Conservation (phyloP, 2,113 vertebrate genomes). For the Orthochromis malagaraziensis region DNA sequence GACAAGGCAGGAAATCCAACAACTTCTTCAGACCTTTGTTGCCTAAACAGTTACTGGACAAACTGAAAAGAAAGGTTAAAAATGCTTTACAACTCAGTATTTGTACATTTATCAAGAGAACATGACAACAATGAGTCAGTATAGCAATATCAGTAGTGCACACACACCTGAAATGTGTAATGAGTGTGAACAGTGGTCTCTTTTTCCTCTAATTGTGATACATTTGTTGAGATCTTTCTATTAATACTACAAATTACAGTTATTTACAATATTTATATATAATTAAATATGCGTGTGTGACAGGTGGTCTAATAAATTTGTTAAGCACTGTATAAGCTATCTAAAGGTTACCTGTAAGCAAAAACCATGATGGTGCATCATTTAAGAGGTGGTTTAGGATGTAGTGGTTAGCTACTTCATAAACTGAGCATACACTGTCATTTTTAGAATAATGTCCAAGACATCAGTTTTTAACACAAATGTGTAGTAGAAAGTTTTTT, state of each 20-base stretch:
- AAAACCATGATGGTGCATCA: not conserved
- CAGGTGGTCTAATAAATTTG: not conserved
- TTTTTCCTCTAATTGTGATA: not conserved
- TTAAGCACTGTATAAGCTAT: not conserved
- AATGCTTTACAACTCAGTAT: not conserved
- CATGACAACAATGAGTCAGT: fast-evolving
- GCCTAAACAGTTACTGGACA: constrained; percentile 76
- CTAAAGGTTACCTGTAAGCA: not conserved
- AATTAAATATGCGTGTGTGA: not conserved
- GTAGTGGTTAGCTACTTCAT: not conserved
- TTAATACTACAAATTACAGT: not conserved
- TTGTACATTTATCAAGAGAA: not conserved
- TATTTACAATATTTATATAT: not conserved
- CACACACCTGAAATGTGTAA: not conserved
- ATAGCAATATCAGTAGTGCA: not conserved
- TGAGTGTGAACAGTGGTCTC: not conserved
- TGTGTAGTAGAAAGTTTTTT: not conserved
- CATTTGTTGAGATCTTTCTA: not conserved
- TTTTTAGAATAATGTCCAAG: not conserved
- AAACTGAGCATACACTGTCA: not conserved
- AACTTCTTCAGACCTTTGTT: constrained; percentile 68
- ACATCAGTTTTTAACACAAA: not conserved
- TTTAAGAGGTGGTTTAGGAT: not conserved
- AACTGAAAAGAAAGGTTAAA: constrained; percentile 50
- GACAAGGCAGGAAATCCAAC: constrained; percentile 56